A percentile compares a stretch with the other conserved stretches of the same genome.
phyloP scores from a whole-genome alignment of 2,797 vertebrate genomes.

The Hippocampus kuda region DNA sequence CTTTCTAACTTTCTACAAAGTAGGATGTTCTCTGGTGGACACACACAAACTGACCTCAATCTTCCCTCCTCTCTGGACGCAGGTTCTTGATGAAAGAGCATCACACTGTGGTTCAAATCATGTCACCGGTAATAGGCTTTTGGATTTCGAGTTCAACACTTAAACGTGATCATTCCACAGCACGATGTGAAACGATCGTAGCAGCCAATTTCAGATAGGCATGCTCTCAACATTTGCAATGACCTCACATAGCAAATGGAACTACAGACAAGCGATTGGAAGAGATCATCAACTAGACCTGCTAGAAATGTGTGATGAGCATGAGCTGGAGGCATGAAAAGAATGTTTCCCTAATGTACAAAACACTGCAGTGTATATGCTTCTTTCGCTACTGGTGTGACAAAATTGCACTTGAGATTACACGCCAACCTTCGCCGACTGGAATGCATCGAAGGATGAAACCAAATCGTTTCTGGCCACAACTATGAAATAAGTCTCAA shows the following conservation, averaged over 20 bases:
- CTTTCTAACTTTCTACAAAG: conserved; percentile 55
- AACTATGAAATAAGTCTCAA: no score
- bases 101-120: not conserved
- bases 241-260: no score
- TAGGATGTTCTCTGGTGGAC: conserved; percentile 27
- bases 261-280: no score
- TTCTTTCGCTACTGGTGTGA: no score
- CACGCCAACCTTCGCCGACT: no score
- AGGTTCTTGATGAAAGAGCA: conserved; percentile 13
- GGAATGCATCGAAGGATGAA: no score
- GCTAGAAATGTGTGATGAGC: not conserved
- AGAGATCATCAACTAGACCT: no score
- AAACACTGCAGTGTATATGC: no score
- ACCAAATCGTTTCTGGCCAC: no score
- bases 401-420: no score
- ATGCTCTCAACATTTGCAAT: not conserved
- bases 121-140: not conserved
- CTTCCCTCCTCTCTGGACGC: conserved; percentile 29
- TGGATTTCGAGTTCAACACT: not conserved
- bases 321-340: not conserved
- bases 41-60: conserved; percentile 48
- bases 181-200: not conserved
- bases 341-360: no score
- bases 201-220: not conserved
- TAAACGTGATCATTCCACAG: not conserved